Percentiles rank a stretch among this genome's conserved stretches.
These are phyloP conservation scores for Dioctria rufipes DNA, from an alignment of 2,888 invertebrate genomes.

Conservation along the genomic window DNA sequence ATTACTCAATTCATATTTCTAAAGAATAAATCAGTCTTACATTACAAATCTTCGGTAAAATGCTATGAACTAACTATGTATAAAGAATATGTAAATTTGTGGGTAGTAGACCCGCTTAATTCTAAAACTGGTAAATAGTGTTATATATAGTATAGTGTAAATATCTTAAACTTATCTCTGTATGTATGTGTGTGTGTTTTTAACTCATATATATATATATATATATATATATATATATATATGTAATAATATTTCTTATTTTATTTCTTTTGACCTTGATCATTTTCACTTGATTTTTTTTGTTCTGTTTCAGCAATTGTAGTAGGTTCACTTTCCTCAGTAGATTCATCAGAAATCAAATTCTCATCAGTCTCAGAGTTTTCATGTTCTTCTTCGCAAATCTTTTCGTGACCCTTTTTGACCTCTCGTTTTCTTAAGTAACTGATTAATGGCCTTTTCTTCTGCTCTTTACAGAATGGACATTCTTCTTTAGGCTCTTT, in stretches of 20 bases:
- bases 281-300: background rate
- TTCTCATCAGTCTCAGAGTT: slow-evolving; percentile 64
- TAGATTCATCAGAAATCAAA: background rate
- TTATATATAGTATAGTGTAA: too few species aligned
- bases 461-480: slow-evolving; percentile 73
- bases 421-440: slow-evolving; percentile 73
- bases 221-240: background rate
- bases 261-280: slow-evolving; percentile 26
- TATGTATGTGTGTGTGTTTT: too few species aligned
- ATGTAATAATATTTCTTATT: background rate
- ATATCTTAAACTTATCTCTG: too few species aligned
- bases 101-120: too few species aligned
- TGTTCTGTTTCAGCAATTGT: slow-evolving; percentile 9
- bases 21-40: slow-evolving; percentile 53
- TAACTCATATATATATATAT: too few species aligned
- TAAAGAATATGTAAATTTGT: too few species aligned
- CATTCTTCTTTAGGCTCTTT: slow-evolving; percentile 70
- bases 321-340: slow-evolving; percentile 51
- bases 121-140: too few species aligned
- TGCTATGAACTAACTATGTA: background rate
- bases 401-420: slow-evolving; percentile 72
- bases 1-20: slow-evolving; percentile 22
- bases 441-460: slow-evolving; percentile 72
- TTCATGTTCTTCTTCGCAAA: slow-evolving; percentile 73
- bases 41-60: slow-evolving; percentile 34